Evolutionary conservation across 2,888 invertebrate species (phyloP).

Genomic region (Girardia tigrina): DNA sequence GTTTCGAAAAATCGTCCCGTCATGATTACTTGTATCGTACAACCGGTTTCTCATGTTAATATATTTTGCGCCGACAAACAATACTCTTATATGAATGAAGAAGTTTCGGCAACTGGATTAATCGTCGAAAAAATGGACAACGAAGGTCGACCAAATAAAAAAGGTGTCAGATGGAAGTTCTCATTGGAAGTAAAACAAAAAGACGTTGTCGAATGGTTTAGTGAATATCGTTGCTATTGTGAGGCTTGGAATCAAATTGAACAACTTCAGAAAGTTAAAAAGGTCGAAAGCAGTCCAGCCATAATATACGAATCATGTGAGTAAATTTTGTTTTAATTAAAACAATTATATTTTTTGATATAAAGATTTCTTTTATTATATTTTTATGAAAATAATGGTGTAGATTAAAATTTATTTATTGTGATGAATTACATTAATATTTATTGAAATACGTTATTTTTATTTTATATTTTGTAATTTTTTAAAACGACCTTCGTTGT

Average conservation of each 20-base stretch:
- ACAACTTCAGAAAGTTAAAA: slow-evolving; percentile 16
- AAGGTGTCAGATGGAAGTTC: slow-evolving; percentile 25
- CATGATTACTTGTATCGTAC: slow-evolving; percentile 71
- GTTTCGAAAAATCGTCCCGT: slow-evolving; percentile 68
- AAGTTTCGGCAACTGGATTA: background rate
- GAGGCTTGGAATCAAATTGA: slow-evolving; percentile 35
- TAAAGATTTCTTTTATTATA: no score
- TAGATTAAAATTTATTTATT: no score
- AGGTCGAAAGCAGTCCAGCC: slow-evolving; percentile 21
- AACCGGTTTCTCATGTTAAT: slow-evolving; percentile 72
- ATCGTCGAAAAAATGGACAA: slow-evolving; percentile 29
- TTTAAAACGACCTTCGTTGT: no score
- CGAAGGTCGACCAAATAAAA: background rate
- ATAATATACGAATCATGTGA: slow-evolving; percentile 32
- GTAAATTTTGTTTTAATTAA: background rate
- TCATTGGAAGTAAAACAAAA: slow-evolving; percentile 6
- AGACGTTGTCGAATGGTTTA: slow-evolving; percentile 30
- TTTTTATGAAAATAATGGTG: no score
- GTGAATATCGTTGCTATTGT: slow-evolving; percentile 34
- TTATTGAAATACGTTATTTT: no score
- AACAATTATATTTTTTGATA: no score
- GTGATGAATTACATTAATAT: no score
- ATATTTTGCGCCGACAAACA: slow-evolving; percentile 65
- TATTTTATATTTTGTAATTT: no score
- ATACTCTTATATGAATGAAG: slow-evolving; percentile 23